These are phyloP conservation scores for Nesometra sesokonis DNA, from an alignment of 35 echinoderm and acorn worm species.

Conservation along the genomic window DNA sequence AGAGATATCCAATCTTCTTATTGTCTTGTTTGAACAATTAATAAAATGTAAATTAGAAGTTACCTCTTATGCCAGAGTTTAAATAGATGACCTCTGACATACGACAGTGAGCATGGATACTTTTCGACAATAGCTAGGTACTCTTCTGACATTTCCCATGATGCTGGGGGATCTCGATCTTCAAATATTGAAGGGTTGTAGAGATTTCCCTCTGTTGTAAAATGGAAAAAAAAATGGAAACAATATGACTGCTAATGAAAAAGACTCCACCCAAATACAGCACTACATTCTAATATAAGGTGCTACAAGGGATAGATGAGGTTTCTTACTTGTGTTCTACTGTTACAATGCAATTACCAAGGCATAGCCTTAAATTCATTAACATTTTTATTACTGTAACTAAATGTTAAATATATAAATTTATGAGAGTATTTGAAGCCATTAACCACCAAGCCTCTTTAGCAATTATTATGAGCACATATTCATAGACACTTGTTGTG, in stretches of 20 bases:
- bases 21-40: not conserved
- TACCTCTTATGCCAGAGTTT: constrained; percentile 89
- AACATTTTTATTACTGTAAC: too few species aligned
- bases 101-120: constrained; percentile 56
- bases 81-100: constrained; percentile 72
- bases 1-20: not conserved
- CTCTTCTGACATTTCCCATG: constrained; percentile 59
- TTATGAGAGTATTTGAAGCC: too few species aligned
- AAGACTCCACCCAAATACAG: not conserved
- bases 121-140: constrained; percentile 68
- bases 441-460: too few species aligned
- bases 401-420: too few species aligned
- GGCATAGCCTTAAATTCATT: too few species aligned
- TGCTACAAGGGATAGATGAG: not conserved
- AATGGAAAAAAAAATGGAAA: not conserved
- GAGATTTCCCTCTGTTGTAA: constrained; percentile 76
- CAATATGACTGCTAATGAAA: not conserved
- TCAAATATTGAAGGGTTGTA: constrained; percentile 89
- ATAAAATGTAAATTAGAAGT: not conserved
- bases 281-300: not conserved
- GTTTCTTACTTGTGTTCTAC: not conserved
- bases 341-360: too few species aligned
- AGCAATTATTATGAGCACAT: too few species aligned
- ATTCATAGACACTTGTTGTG: too few species aligned
- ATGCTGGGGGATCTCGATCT: constrained; percentile 41